Base-by-base conservation (phyloP, 1,140 invertebrate genomes). In the Ladona fulva region DNA sequence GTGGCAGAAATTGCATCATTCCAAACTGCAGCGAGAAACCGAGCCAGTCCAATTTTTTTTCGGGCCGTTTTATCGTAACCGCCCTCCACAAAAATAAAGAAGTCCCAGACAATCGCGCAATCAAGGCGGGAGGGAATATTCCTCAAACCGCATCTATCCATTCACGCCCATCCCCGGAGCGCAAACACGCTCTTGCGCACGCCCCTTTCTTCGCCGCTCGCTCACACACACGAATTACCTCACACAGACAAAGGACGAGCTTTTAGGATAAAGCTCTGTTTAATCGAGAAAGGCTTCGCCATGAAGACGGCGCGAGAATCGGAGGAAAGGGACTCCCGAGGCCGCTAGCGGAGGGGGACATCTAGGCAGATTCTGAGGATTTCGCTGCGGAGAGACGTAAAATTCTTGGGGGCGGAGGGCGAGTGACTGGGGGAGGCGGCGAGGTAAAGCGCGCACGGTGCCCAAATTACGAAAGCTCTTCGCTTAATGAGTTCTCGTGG, bases 401-500 rank as follows among this genome's bases (percentile, higher is more conserved):
- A 66, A 22, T 19, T 19, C 52, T 66, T 16, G 1, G 3, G 3
- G 52, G 52, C 3, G 14, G 52, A 12, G 52, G 3, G 52, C n/a
- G 52, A 66, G 52, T 16, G 52, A 12, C 16, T 66, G 3, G 1
- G 3, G 3, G 1, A 12, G 52, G n/a, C 3, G 12, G 52, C 3
- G 52, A 12, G n/a, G 52, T 12, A 66, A 66, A 66, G 52, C 52
- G 52, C 3, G 52, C 52, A 22, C 14, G 52, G 52, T 22, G 52
- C 52, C 52, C 52, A 66, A 66, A 66, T 66, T 66, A 66, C 52
- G 52, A 66, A 66, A 66, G 52, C 52, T 66, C 52, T 66, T 66
- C 52, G 52, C 52, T 66, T 66, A 66, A 66, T 66, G 52, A 66
- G 52, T 66, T 66, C 52, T 66, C 52, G 52, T 66, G 52, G 52